Base-by-base conservation (phyloP, 2,113 vertebrate species). In the Microtus montanus region DNA sequence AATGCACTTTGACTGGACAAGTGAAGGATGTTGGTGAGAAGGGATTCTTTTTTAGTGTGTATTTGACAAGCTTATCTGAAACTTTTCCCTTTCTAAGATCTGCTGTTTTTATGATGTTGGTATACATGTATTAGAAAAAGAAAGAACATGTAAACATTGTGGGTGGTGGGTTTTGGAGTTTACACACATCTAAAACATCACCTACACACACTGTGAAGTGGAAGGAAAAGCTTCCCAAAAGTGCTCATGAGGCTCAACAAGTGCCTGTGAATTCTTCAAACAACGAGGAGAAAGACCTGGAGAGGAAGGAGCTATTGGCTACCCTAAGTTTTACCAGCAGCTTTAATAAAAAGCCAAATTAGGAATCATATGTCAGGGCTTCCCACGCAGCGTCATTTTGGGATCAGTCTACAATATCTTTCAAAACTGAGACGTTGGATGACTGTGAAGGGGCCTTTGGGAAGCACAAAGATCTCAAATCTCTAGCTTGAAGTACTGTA, bases 341-440 rank as follows among this genome's bases (percentile, higher is more conserved):
- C 33, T 87, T 80, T 80, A 82, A 82, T 47, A 28, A 92, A 95
- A 92, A 96, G 61, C 4, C 19, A 35, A 79, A 77, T 28, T 12
- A 41, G 64, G 47, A 84, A 52, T 64, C 22, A 19, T 35, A 78
- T 35, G 47, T 3, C 52, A 73, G 2, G 41, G n/a, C 2, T 73
- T 73, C 30, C 68, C 26, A 54, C 10, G 2, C 13, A 13, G 30
- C 80, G 30, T 79, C n/a, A 49, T 73, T 78, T 91, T 58, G 85
- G 28, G 14, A 12, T 49, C 3, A 9, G 24, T 33, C 28, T 78
- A 49, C 7, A 33, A 26, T 82, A 17, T 85, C 54, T 15, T 38
- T 11, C 64, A 89, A n/a, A 30, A 41, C 35, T 49, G 12, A 80
- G 58, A 54, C 7, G 17, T 15, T 33, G 13, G 58, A 63, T 83